phyloP scores from a whole-genome alignment of 2,797 vertebrate species.

The Pterois miles region DNA sequence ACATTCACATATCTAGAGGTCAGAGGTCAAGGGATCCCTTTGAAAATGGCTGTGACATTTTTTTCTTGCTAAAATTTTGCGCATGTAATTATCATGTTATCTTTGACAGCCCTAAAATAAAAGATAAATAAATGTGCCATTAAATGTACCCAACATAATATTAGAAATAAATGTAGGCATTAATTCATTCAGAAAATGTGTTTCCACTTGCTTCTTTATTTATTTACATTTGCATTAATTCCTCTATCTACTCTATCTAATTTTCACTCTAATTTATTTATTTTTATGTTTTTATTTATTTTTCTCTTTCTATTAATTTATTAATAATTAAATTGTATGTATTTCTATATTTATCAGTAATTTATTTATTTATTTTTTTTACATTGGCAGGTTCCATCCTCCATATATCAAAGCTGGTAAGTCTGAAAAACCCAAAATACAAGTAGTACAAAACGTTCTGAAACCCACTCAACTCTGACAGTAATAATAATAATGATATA shows the following conservation, averaged over 20 bases:
- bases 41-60: no score
- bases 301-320: background rate
- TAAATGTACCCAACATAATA: background rate
- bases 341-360: background rate
- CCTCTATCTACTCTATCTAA: background rate
- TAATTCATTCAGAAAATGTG: no score
- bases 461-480: conserved; percentile 11
- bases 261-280: fast-evolving
- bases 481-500: background rate
- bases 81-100: no score
- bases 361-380: background rate
- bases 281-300: background rate
- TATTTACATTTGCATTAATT: background rate
- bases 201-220: no score
- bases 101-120: no score
- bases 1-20: no score
- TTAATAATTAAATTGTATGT: background rate
- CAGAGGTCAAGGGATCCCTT: no score
- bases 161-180: no score
- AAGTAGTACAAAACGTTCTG: conserved; percentile 32
- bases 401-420: background rate
- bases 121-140: background rate
- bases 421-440: conserved; percentile 10
- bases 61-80: no score
- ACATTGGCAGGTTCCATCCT: background rate